phyloP scores from a whole-genome alignment of 2,113 vertebrate genomes.

The Gorilla gorilla region DNA sequence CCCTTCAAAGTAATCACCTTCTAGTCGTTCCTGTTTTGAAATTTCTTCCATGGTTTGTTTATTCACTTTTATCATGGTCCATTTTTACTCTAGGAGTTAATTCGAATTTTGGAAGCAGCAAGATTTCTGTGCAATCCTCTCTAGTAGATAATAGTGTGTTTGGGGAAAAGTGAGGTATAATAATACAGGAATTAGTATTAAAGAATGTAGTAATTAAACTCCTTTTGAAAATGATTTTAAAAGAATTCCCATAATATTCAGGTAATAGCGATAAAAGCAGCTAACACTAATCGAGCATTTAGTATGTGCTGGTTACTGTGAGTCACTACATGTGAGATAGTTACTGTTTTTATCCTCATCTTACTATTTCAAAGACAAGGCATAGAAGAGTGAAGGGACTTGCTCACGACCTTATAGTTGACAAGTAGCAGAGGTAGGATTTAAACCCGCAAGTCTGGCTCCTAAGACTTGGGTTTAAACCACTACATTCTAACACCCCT shows the following conservation, averaged over 20 bases:
- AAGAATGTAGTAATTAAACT: not conserved
- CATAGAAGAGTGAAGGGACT: not conserved
- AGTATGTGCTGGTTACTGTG: not conserved
- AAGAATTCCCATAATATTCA: not conserved
- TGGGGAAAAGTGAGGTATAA: not conserved
- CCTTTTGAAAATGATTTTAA: not conserved
- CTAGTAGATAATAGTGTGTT: not conserved
- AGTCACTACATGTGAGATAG: not conserved
- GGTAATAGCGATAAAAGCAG: not conserved
- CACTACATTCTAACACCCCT: fast-evolving
- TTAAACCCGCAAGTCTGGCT: not conserved
- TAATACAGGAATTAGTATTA: not conserved
- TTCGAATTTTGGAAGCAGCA: not conserved
- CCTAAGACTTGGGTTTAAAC: not conserved
- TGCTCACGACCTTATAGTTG: not conserved
- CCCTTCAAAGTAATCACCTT: not conserved
- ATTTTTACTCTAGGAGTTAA: not conserved
- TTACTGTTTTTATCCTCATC: not conserved
- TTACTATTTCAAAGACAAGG: not conserved
- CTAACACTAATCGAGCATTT: not conserved
- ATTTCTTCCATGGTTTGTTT: not conserved
- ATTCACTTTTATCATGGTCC: not conserved
- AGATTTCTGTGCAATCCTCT: not conserved
- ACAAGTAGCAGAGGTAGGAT: not conserved
- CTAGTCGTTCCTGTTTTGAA: not conserved